Conservation (phyloP, 2,797 vertebrate genomes). For the Acestrorhynchus altus region DNA sequence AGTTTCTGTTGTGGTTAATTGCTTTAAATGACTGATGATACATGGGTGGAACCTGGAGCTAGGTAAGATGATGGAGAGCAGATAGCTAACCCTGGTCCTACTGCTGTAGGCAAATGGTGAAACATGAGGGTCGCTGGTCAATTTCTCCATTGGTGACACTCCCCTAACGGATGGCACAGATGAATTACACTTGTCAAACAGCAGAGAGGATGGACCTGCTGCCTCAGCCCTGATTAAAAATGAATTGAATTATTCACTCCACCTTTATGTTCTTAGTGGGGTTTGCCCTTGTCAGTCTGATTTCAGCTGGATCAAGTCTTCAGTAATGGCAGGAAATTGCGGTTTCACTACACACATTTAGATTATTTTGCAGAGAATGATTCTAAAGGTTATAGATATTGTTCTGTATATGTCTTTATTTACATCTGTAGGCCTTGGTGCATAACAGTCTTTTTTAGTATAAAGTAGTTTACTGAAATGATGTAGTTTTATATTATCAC, state of each 20-base stretch:
- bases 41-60: conserved; percentile 70
- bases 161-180: conserved; percentile 81
- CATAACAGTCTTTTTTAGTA: too few relatives aligned
- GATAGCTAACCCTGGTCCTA: conserved; percentile 63
- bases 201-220: conserved; percentile 54
- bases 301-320: conserved; percentile 33
- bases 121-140: conserved; percentile 72
- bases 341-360: conserved; percentile 7
- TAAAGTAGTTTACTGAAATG: too few relatives aligned
- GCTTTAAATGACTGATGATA: conserved; percentile 86
- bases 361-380: conserved; percentile 3
- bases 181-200: conserved; percentile 81
- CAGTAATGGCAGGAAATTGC: conserved; percentile 29
- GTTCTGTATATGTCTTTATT: too few relatives aligned
- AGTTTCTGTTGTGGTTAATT: conserved; percentile 85
- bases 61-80: conserved; percentile 71
- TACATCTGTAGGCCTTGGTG: too few relatives aligned
- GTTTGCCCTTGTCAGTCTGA: conserved; percentile 50
- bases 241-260: conserved; percentile 57
- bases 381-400: neutral
- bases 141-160: conserved; percentile 80
- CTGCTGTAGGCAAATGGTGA: conserved; percentile 56
- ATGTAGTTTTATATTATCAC: too few relatives aligned
- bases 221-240: conserved; percentile 61
- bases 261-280: conserved; percentile 39